phyloP scores from a whole-genome alignment of 1,140 invertebrate species.

The Euura saliciscinereae region DNA sequence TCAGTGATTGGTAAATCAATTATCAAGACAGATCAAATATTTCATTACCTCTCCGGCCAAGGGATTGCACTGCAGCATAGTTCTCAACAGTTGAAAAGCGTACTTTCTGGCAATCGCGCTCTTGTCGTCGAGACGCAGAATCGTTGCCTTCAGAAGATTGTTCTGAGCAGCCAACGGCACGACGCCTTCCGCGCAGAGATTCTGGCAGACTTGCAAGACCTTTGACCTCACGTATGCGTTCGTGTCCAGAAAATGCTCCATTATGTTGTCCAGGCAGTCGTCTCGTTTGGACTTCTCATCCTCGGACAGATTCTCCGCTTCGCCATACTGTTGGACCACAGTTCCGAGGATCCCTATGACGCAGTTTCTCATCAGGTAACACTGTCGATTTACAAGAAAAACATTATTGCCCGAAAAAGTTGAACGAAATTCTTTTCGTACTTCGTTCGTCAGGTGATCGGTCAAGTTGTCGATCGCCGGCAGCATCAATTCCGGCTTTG shows the following conservation, averaged over 20 bases:
- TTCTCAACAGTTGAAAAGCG: conserved; percentile 76
- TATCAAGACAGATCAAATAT: conserved; percentile 43
- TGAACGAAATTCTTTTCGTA: conserved; percentile 30
- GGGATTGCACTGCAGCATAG: conserved; percentile 80
- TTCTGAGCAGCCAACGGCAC: conserved; percentile 73
- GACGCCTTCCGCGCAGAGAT: conserved; percentile 72
- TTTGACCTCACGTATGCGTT: conserved; percentile 85
- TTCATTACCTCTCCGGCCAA: conserved; percentile 67
- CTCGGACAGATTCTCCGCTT: conserved; percentile 71
- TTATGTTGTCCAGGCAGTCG: conserved; percentile 73
- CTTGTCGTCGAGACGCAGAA: conserved; percentile 77
- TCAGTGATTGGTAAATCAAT: not conserved
- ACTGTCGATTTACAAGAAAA: conserved; percentile 59
- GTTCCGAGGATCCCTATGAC: conserved; percentile 80
- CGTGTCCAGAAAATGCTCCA: conserved; percentile 83
- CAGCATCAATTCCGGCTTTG: conserved; percentile 69
- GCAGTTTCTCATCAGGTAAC: conserved; percentile 80
- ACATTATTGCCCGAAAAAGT: conserved; percentile 9
- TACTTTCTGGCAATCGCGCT: conserved; percentile 79
- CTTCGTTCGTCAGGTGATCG: conserved; percentile 66
- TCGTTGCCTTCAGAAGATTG: conserved; percentile 66
- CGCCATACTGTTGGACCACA: conserved; percentile 72
- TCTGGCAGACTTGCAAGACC: conserved; percentile 78
- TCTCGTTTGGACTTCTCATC: conserved; percentile 70
- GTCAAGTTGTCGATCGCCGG: conserved; percentile 65